Evolutionary conservation across 2,888 invertebrate species (phyloP).

Genomic region (Arctia plantaginis): DNA sequence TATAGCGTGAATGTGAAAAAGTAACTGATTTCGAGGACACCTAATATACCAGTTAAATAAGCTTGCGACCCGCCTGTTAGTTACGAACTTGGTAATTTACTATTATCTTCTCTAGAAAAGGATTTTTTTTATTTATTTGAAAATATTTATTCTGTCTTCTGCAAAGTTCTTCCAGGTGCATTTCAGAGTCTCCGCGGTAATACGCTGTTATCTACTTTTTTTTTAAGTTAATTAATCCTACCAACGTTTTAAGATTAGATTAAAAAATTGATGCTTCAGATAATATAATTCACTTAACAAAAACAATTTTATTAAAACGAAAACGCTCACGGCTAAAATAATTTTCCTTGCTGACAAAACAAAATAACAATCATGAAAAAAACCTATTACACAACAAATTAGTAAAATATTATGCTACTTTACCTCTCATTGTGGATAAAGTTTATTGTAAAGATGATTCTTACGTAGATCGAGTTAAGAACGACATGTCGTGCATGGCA

Average conservation of each 20-base stretch:
- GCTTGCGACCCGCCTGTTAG: background rate
- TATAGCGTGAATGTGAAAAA: too few species aligned
- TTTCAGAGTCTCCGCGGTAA: too few species aligned
- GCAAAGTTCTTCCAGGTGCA: too few species aligned
- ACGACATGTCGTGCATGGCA: constrained; percentile 28
- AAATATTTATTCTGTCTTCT: background rate
- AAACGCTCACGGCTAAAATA: background rate
- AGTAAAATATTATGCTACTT: background rate
- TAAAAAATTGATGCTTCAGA: background rate
- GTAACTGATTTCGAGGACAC: too few species aligned
- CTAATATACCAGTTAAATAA: background rate
- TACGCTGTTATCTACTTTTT: too few species aligned
- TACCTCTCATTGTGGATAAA: background rate
- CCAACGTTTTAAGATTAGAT: background rate
- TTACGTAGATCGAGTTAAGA: constrained; percentile 26
- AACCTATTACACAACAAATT: constrained; percentile 3
- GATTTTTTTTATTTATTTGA: too few species aligned
- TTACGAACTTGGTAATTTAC: background rate
- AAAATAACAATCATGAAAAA: background rate
- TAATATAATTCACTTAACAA: background rate
- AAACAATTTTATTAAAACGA: background rate
- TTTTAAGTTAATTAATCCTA: too few species aligned
- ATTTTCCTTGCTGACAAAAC: constrained; percentile 2
- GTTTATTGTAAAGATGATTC: constrained; percentile 13
- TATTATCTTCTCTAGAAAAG: background rate